These are phyloP conservation scores for Tribolium madens DNA, from an alignment of 1,140 invertebrate genomes.

Conservation along the genomic window DNA sequence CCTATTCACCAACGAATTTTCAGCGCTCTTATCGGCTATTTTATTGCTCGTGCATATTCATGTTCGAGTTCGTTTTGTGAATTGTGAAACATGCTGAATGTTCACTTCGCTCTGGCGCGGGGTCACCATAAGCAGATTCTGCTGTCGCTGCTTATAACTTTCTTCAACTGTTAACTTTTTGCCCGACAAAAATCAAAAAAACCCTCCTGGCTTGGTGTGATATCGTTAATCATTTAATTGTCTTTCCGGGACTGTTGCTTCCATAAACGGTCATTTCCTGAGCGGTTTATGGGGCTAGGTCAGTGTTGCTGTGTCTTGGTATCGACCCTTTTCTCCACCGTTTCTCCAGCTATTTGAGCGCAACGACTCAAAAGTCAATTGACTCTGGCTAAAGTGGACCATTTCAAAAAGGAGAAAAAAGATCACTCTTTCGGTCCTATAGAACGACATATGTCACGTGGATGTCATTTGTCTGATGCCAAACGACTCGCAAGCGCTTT, in stretches of 20 bases:
- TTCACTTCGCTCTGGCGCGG: constrained; percentile 21
- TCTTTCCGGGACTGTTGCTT: constrained; percentile 35
- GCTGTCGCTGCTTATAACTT: not conserved
- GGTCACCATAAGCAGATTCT: constrained; percentile 13
- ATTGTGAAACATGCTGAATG: constrained; percentile 35
- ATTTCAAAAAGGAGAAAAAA: constrained; percentile 25
- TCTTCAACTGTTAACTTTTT: constrained; percentile 10
- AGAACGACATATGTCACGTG: constrained; percentile 27
- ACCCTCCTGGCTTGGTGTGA: not conserved
- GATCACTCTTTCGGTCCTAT: not conserved
- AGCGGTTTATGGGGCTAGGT: constrained; percentile 29
- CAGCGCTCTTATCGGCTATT: constrained; percentile 36
- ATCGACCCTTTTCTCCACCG: constrained; percentile 17
- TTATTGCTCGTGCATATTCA: constrained; percentile 37
- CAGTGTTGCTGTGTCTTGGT: constrained; percentile 22
- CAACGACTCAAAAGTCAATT: constrained; percentile 35
- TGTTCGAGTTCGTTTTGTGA: constrained; percentile 34
- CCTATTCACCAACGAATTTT: constrained; percentile 29
- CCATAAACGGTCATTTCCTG: constrained; percentile 34
- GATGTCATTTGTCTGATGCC: constrained; percentile 35
- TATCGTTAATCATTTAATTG: constrained; percentile 31
- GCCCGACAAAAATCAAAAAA: not conserved
- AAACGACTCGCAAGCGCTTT: constrained; percentile 23
- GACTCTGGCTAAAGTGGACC: constrained; percentile 28
- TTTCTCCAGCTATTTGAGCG: constrained; percentile 33